Conservation (phyloP, 2,113 vertebrate species). For the Perca flavescens region DNA sequence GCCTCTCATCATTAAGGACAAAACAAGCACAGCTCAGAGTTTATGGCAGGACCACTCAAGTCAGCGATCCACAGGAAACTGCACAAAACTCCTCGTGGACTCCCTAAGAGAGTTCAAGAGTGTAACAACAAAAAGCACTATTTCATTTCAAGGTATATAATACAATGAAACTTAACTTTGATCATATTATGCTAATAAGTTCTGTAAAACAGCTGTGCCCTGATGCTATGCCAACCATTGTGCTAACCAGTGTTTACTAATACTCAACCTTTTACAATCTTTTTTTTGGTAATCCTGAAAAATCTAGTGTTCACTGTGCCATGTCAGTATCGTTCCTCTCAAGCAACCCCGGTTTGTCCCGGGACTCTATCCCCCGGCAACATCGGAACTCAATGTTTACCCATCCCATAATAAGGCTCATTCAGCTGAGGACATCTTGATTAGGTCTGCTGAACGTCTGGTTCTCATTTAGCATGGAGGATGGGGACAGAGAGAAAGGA, state of each 20-base stretch:
- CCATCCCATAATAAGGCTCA: constrained; percentile 80
- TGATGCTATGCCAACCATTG: neutral
- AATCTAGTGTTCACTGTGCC: constrained; percentile 26
- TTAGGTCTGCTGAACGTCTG: constrained; percentile 77
- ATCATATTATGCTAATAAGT: neutral
- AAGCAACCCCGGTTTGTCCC: constrained; percentile 66
- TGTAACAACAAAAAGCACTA: constrained; percentile 3
- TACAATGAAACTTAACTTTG: neutral
- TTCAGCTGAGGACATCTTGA: constrained; percentile 81
- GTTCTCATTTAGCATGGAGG: constrained; percentile 77
- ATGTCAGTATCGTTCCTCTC: constrained; percentile 64
- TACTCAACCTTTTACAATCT: neutral
- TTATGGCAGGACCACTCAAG: constrained; percentile 51
- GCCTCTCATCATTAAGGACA: constrained; percentile 53
- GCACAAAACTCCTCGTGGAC: constrained; percentile 15
- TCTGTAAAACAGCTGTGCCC: neutral
- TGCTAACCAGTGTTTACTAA: neutral
- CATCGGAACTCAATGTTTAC: constrained; percentile 82
- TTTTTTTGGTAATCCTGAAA: neutral
- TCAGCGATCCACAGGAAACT: constrained; percentile 52
- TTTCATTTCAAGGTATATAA: neutral
- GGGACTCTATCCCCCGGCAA: constrained; percentile 74
- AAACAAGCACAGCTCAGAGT: constrained; percentile 57
- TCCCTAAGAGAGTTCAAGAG: constrained; percentile 22
- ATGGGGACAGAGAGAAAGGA: constrained; percentile 51